Conservation (phyloP, 2,113 vertebrate genomes). For the Gnathonemus longibarbis region DNA sequence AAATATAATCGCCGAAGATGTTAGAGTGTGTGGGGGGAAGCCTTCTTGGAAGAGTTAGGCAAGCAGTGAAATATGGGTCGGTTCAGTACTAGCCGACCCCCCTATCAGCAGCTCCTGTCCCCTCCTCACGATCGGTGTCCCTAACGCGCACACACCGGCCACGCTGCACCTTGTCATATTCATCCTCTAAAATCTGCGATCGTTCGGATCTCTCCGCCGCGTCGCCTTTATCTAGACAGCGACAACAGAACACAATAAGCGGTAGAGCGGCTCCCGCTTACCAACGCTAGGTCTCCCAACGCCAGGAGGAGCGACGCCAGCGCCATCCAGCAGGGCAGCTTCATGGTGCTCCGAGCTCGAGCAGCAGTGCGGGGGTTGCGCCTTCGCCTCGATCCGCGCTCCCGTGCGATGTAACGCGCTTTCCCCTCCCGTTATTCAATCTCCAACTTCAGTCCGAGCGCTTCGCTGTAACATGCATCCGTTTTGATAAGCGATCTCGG, state of each 20-base stretch:
- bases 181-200: neutral
- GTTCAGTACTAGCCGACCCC: slow-evolving; percentile 44
- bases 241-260: slow-evolving; percentile 50
- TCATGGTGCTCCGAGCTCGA: slow-evolving; percentile 53
- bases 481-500: slow-evolving; percentile 37
- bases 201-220: neutral
- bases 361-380: slow-evolving; percentile 40
- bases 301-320: slow-evolving; percentile 56
- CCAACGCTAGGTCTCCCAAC: slow-evolving; percentile 53
- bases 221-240: slow-evolving; percentile 6
- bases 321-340: slow-evolving; percentile 59
- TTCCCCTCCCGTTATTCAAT: slow-evolving; percentile 34
- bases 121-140: slow-evolving; percentile 24
- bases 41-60: neutral
- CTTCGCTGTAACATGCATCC: slow-evolving; percentile 47
- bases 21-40: neutral
- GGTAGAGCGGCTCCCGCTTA: slow-evolving; percentile 39
- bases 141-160: neutral
- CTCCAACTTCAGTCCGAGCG: slow-evolving; percentile 51
- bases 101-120: slow-evolving; percentile 19
- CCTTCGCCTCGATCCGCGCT: slow-evolving; percentile 45
- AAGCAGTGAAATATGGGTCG: slow-evolving; percentile 53
- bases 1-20: neutral
- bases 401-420: slow-evolving; percentile 21
- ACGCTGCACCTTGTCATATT: neutral